phyloP scores from a whole-genome alignment of 2,888 invertebrate genomes.

The Hypercompe scribonia region DNA sequence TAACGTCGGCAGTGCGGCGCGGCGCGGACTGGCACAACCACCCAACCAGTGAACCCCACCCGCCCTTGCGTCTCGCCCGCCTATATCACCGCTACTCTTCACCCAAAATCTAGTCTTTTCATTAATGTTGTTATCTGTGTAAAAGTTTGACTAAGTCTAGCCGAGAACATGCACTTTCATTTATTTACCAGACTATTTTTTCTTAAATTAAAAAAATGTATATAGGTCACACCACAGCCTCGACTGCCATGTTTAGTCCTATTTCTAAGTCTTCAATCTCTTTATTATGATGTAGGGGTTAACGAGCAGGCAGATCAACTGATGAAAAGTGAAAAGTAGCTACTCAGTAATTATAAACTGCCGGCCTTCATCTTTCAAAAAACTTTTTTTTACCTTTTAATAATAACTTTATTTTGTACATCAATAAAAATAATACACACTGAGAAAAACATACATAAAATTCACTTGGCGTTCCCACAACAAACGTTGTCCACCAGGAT shows the following conservation, averaged over 20 bases:
- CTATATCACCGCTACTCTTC: conserved; percentile 78
- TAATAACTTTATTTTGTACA: too few relatives aligned
- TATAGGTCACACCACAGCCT: conserved; percentile 59
- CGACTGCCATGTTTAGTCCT: neutral
- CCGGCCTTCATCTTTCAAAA: neutral
- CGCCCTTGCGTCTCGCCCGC: conserved; percentile 65
- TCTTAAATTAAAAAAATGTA: conserved; percentile 73
- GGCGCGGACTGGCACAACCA: conserved; percentile 73
- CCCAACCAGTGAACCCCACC: conserved; percentile 67
- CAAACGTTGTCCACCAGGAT: neutral
- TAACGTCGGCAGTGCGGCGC: conserved; percentile 69
- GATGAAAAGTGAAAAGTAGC: too few relatives aligned
- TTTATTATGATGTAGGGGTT: too few relatives aligned
- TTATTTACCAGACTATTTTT: conserved; percentile 68
- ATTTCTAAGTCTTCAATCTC: neutral
- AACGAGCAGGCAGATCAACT: too few relatives aligned
- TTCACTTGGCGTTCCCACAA: neutral
- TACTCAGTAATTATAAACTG: too few relatives aligned
- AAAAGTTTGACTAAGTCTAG: conserved; percentile 81
- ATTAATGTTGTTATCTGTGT: conserved; percentile 85
- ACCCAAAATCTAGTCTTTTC: conserved; percentile 83
- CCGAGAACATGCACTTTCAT: conserved; percentile 80
- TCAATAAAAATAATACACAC: too few relatives aligned
- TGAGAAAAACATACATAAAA: too few relatives aligned
- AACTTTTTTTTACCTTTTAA: neutral